Evolutionary conservation across 2,113 vertebrate species (phyloP).

Genomic region (Danionella cerebrum): DNA sequence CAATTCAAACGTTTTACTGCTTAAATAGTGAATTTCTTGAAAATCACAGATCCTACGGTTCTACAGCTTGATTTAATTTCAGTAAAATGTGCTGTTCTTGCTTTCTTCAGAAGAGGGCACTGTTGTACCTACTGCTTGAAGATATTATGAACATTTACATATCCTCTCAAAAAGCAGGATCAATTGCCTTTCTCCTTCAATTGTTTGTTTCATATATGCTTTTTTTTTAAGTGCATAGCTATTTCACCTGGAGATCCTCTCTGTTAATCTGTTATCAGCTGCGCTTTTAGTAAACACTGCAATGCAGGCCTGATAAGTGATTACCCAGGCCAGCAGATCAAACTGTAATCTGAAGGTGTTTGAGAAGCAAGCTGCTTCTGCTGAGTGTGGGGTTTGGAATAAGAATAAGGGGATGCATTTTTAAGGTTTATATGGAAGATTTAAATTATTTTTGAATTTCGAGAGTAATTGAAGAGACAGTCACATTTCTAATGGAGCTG

Average conservation of each 20-base stretch:
- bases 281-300: background rate
- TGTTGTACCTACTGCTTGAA: slow-evolving; percentile 20
- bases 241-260: slow-evolving; percentile 32
- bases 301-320: slow-evolving; percentile 3
- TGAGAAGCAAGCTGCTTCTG: background rate
- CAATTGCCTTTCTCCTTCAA: background rate
- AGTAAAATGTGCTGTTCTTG: background rate
- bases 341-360: background rate
- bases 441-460: too few relatives aligned
- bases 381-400: background rate
- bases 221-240: slow-evolving; percentile 42
- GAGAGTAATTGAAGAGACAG: too few relatives aligned
- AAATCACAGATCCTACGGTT: too few relatives aligned
- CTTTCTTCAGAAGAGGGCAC: slow-evolving; percentile 37
- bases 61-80: too few relatives aligned
- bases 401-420: too few relatives aligned
- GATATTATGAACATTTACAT: slow-evolving; percentile 2
- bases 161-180: slow-evolving; percentile 11
- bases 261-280: slow-evolving; percentile 32
- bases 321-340: background rate
- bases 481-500: too few relatives aligned
- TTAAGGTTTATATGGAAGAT: too few relatives aligned
- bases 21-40: too few relatives aligned
- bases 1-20: too few relatives aligned
- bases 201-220: slow-evolving; percentile 26